Evolutionary conservation across 2,113 vertebrate species (phyloP).

Genomic region (Paramisgurnus dabryanus): DNA sequence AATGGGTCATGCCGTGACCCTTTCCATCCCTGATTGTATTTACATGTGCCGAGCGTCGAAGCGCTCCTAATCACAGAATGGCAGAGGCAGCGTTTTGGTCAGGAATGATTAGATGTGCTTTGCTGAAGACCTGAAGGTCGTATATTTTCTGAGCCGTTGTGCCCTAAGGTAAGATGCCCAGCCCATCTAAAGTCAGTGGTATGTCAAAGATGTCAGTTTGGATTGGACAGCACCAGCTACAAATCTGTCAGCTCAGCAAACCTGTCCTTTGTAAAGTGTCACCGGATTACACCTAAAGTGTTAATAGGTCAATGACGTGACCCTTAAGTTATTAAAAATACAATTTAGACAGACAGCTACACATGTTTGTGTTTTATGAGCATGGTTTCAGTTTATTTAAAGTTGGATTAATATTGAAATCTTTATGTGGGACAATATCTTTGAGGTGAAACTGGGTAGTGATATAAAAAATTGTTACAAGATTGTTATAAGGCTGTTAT

Average conservation of each 20-base stretch:
- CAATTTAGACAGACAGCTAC: too few relatives aligned
- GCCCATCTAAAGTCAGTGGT: slow-evolving; percentile 38
- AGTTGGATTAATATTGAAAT: too few relatives aligned
- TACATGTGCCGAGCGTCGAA: slow-evolving; percentile 46
- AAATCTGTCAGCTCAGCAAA: slow-evolving; percentile 50
- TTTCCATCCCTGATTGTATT: slow-evolving; percentile 33
- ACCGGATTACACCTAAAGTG: slow-evolving; percentile 15
- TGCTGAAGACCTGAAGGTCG: slow-evolving; percentile 72
- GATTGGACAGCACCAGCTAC: slow-evolving; percentile 21
- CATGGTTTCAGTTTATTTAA: too few relatives aligned
- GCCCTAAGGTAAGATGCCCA: slow-evolving; percentile 33
- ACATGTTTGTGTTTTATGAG: too few relatives aligned
- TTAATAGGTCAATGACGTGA: not conserved
- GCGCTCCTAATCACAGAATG: slow-evolving; percentile 58
- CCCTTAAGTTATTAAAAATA: too few relatives aligned
- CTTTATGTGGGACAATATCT: too few relatives aligned
- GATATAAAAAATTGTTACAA: too few relatives aligned
- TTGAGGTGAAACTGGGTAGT: too few relatives aligned
- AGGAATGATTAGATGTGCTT: slow-evolving; percentile 70
- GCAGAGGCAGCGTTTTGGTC: slow-evolving; percentile 71
- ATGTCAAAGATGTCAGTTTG: slow-evolving; percentile 31
- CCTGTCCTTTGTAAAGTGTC: slow-evolving; percentile 8
- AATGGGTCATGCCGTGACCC: slow-evolving; percentile 49
- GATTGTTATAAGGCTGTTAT: too few relatives aligned
- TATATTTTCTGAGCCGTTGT: slow-evolving; percentile 40